These are phyloP conservation scores for Haliaeetus leucogaster DNA, from an alignment of 2,113 vertebrate genomes.

Conservation along the genomic window DNA sequence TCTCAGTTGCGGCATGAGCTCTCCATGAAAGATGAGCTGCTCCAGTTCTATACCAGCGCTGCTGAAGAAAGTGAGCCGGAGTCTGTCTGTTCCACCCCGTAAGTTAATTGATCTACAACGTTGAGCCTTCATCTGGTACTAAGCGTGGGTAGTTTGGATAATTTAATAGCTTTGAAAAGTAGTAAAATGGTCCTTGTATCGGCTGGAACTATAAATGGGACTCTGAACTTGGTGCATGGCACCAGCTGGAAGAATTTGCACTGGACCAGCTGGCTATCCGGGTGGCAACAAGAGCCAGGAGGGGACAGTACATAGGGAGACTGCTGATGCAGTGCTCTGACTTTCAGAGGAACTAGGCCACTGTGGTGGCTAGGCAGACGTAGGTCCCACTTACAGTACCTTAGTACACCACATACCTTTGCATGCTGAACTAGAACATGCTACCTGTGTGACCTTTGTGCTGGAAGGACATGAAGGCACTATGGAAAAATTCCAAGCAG, in stretches of 20 bases:
- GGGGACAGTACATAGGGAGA: not conserved
- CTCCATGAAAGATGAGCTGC: constrained; percentile 96
- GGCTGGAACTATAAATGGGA: not conserved
- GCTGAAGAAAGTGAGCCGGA: constrained; percentile 94
- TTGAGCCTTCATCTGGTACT: not conserved
- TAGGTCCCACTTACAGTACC: not conserved
- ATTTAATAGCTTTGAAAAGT: not conserved
- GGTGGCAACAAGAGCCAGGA: not conserved
- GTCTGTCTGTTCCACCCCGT: constrained; percentile 89
- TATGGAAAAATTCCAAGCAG: not conserved
- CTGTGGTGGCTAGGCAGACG: not conserved
- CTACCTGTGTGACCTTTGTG: not conserved
- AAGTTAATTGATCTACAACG: not conserved
- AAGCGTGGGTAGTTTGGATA: not conserved
- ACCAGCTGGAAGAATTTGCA: not conserved
- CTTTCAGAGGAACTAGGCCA: not conserved
- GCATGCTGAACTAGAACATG: accelerated
- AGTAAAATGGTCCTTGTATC: not conserved
- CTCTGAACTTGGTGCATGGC: not conserved
- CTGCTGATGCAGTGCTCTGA: accelerated
- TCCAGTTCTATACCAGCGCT: constrained; percentile 94
- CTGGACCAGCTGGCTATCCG: not conserved
- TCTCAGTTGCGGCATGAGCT: constrained; percentile 95
- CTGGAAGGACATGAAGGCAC: not conserved
- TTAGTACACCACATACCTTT: not conserved